Evolutionary conservation across 2,888 invertebrate genomes (phyloP), one percentile per base, ranked within the genome.

Genomic region (Drosophila mimetica): DNA sequence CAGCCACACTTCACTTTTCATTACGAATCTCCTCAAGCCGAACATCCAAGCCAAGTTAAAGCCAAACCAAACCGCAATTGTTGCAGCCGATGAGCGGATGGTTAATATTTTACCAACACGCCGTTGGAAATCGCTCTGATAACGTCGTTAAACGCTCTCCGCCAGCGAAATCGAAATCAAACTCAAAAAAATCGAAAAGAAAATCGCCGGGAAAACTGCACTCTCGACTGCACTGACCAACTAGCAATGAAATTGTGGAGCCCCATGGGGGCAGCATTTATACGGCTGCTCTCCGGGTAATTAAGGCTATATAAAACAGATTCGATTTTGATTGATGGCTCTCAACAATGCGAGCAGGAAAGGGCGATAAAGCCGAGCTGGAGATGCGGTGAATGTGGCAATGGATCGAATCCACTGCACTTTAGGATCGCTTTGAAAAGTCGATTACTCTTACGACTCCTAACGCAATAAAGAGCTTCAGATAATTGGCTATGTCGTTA

Each of bases 261-360:
- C 69, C 74, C 73, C 75, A 63, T 75, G 41, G 25, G 71, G 50
- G 39, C 75, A 77, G 74, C 83, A 79, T 85, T 81, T 81, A 82
- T 85, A 85, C 70, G 79, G 81, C 85, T 85, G 81, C 85, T 75
- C 54, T 75, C 60, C 65, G 54, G 54, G 77, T 82, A 81, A 81
- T 79, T 81, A 85, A 79, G 85, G 85, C 82, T 85, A 70, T 81
- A 71, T 77, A 85, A 80, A 77, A 44, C 63, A 71, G 79, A 73
- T 85, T 85, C 77, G 85, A 79, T 77, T 85, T 82, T 85, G 81
- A 81, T 71, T 70, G 70, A 70, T 70, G 67, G 32, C 18, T 32
- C 39, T 36, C 25, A 8, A 42, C 66, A 42, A 34, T 32, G 44
- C 39, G 50, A 52, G 18, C 28, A 44, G 34, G 48, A 44, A 44